Evolutionary conservation across 2,113 vertebrate species (phyloP), one percentile per base, ranked within the genome.

Genomic region (Campylorhamphus procurvoides): DNA sequence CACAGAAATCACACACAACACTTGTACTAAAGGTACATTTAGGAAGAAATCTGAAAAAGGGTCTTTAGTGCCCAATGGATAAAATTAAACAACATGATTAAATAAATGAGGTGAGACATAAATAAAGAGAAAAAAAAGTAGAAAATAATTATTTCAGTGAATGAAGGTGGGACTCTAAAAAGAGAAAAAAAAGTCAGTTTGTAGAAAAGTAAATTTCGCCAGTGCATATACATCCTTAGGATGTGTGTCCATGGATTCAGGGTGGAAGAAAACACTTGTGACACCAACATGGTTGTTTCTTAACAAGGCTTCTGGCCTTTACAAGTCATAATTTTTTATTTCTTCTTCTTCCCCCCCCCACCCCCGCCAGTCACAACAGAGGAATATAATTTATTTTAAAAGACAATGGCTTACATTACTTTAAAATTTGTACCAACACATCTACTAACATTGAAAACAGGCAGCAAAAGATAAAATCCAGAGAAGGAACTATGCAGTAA

Each of bases 211-310:
- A 44, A 67, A 67, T 19, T n/a, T 40, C 35, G 7, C 18, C 58
- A 55, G 28, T 23, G 50, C 2, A 27, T 24, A 72, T 4, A 27
- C 14, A 58, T 16, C 25, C 19, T 67, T 62, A 52, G 6, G 73
- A 37, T 29, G 31, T 16, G 29, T 3, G 9, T 42, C 47, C 53
- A 33, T 0, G 0, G 10, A 72, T n/a, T 14, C 16, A 56, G 14
- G 18, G 8, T 40, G 42, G 33, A 85, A 73, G 11, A 56, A 67
- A 77, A 31, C 6, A 0, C 18, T 10, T 66, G 52, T 60, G 40
- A 42, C 25, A 72, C 14, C 27, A 49, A 7, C 3, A 1, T 4
- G 40, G 10, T 5, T 46, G 14, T 37, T 77, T 77, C 58, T 63
- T 37, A 73, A 66, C 18, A 46, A 12, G 69, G 24, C 14, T 40